A percentile compares a stretch with the other conserved stretches of the same genome.
Evolutionary conservation across 2,797 vertebrate genomes (phyloP).

Genomic region (Hyperoplus immaculatus): DNA sequence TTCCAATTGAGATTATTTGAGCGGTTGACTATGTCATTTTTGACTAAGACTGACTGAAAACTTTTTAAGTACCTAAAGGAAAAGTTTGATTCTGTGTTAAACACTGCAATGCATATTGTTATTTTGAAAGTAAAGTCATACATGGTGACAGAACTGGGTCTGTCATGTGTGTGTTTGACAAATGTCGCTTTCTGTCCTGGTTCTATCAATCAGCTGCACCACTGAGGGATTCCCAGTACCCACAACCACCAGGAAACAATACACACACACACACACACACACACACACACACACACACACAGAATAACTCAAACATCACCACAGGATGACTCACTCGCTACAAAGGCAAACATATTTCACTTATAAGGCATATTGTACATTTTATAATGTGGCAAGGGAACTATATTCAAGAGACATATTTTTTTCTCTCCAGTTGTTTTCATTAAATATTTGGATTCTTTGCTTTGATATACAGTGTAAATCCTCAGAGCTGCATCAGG

Average conservation of each 20-base stretch:
- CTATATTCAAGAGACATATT: slow-evolving; percentile 28
- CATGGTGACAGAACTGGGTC: slow-evolving; percentile 82
- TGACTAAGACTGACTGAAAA: slow-evolving; percentile 31
- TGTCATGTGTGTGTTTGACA: slow-evolving; percentile 56
- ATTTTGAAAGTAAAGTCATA: slow-evolving; percentile 51
- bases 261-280: slow-evolving; percentile 13
- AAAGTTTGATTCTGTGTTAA: slow-evolving; percentile 54
- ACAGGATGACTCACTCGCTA: slow-evolving; percentile 50
- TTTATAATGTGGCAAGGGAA: slow-evolving; percentile 28
- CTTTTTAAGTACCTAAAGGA: slow-evolving; percentile 44
- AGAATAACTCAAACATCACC: slow-evolving; percentile 54
- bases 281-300: not conserved
- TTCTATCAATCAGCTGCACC: slow-evolving; percentile 76
- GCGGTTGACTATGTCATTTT: slow-evolving; percentile 29
- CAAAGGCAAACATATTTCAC: slow-evolving; percentile 46
- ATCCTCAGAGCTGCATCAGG: slow-evolving; percentile 51
- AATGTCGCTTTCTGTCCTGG: slow-evolving; percentile 72
- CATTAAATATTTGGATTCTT: slow-evolving; percentile 49
- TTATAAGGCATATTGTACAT: slow-evolving; percentile 21
- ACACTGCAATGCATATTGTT: slow-evolving; percentile 61
- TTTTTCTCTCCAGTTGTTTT: slow-evolving; percentile 17
- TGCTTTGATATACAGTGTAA: slow-evolving; percentile 52
- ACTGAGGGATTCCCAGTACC: slow-evolving; percentile 54
- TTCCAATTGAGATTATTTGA: slow-evolving; percentile 34
- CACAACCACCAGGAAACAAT: slow-evolving; percentile 58